Conservation (phyloP, 2,797 vertebrate genomes). For the Trachops cirrhosus region DNA sequence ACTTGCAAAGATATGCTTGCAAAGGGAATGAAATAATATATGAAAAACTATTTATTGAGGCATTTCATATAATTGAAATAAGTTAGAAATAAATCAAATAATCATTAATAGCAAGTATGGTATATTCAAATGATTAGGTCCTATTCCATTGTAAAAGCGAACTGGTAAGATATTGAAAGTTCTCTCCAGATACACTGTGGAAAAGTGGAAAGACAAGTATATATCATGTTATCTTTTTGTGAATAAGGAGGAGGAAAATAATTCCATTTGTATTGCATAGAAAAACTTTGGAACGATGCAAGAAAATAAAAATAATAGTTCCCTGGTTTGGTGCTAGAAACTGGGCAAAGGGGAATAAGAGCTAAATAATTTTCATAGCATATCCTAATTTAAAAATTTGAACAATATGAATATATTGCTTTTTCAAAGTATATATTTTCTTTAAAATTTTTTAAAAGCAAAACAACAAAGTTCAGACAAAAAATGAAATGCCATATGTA, state of each 20-base stretch:
- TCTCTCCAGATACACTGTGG: background rate
- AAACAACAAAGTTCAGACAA: background rate
- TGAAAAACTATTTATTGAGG: background rate
- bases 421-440: background rate
- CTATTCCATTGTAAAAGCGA: background rate
- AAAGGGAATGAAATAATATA: background rate
- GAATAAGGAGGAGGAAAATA: background rate
- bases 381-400: background rate
- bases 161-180: background rate
- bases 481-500: background rate
- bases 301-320: background rate
- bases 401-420: background rate
- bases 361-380: background rate
- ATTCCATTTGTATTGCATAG: background rate
- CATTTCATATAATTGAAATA: background rate
- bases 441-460: background rate
- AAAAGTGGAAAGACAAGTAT: background rate
- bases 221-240: background rate
- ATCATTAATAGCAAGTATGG: background rate
- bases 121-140: background rate
- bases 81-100: conserved; percentile 7
- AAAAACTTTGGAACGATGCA: background rate
- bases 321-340: background rate
- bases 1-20: background rate
- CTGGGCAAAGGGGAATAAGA: background rate